These are phyloP conservation scores for Myotis pilosus DNA, from an alignment of 2,797 vertebrate genomes.

Conservation along the genomic window DNA sequence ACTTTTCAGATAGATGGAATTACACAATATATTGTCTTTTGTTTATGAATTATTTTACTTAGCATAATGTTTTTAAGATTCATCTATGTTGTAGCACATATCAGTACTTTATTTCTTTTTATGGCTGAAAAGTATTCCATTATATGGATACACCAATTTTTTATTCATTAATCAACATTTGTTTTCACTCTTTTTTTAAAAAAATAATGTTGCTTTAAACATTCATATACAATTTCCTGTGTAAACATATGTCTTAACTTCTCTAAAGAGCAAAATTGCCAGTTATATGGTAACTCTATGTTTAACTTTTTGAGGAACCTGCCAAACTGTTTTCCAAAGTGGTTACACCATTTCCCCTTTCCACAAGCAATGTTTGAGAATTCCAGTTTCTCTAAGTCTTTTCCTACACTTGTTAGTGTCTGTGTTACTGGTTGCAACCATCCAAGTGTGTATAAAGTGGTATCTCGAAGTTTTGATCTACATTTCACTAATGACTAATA, in stretches of 20 bases:
- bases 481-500: neutral
- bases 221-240: neutral
- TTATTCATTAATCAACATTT: neutral
- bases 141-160: neutral
- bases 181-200: neutral
- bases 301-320: conserved; percentile 20
- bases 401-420: neutral
- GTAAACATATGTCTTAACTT: neutral
- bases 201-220: neutral
- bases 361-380: neutral
- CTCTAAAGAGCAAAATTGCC: neutral
- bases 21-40: neutral
- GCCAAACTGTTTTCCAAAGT: conserved; percentile 21
- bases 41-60: neutral
- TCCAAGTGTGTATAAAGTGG: neutral
- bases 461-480: neutral
- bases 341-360: neutral
- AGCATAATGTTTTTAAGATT: neutral
- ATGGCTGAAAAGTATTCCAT: neutral
- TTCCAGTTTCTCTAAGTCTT: neutral
- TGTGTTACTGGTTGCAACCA: neutral
- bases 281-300: neutral
- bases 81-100: neutral
- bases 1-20: neutral
- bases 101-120: neutral